Evolutionary conservation across 1,140 invertebrate genomes (phyloP).

Genomic region (Antheraea mylitta): DNA sequence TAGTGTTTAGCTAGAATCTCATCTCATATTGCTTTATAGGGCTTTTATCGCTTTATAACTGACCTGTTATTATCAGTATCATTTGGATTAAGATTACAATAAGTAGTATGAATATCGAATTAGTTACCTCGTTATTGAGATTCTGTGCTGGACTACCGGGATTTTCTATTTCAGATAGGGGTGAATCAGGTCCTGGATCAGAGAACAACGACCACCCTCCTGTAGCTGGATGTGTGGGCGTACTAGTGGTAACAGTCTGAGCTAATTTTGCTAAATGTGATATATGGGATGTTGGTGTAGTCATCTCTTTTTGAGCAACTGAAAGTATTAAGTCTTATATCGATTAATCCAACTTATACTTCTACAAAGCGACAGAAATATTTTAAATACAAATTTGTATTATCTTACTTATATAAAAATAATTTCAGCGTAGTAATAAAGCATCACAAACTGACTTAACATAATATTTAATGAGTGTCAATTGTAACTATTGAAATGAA

Average conservation of each 20-base stretch:
- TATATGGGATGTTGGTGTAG: constrained; percentile 56
- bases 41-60: too few species aligned
- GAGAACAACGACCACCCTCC: constrained; percentile 66
- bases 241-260: constrained; percentile 65
- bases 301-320: constrained; percentile 49
- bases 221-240: constrained; percentile 58
- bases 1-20: too few species aligned
- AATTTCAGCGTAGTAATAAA: too few species aligned
- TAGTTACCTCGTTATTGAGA: constrained; percentile 51
- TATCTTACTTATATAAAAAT: too few species aligned
- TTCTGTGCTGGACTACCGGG: constrained; percentile 59
- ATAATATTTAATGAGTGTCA: too few species aligned
- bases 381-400: too few species aligned
- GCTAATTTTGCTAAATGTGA: constrained; percentile 44
- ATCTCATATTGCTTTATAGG: too few species aligned
- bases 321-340: constrained; percentile 20
- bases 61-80: too few species aligned
- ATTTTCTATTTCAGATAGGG: constrained; percentile 72
- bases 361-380: too few species aligned
- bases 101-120: neutral
- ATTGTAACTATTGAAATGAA: too few species aligned
- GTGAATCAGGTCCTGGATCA: constrained; percentile 64
- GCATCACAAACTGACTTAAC: neutral
- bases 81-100: neutral
- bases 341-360: too few species aligned